Evolutionary conservation across 2,888 invertebrate genomes (phyloP).

Genomic region (Kryphioiulus occultus): DNA sequence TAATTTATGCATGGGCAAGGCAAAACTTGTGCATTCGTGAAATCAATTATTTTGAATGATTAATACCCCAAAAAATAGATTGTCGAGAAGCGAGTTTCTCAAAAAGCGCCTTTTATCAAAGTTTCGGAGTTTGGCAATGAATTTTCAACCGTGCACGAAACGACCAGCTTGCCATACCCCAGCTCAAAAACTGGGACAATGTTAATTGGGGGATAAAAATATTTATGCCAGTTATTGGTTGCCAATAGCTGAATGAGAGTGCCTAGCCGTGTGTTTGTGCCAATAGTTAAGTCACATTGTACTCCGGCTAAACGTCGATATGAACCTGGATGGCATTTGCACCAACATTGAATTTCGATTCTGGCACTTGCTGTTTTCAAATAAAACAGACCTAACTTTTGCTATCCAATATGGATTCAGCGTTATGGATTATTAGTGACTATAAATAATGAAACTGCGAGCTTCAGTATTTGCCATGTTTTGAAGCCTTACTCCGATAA

Average conservation of each 20-base stretch:
- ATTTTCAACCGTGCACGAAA: not conserved
- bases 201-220: constrained; percentile 4
- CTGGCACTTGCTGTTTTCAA: not conserved
- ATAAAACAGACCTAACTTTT: not conserved
- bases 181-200: constrained; percentile 4
- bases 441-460: not conserved
- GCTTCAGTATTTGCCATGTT: too few species aligned
- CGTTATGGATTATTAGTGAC: not conserved
- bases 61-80: not conserved
- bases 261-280: not conserved
- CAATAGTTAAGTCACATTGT: constrained; percentile 2
- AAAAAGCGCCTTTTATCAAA: not conserved
- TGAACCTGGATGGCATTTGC: not conserved
- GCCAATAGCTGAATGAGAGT: not conserved
- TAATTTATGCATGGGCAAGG: not conserved
- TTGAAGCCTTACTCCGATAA: too few species aligned
- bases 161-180: not conserved
- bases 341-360: constrained; percentile 40
- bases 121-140: not conserved
- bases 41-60: constrained; percentile 34
- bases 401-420: not conserved
- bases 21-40: not conserved
- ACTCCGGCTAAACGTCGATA: not conserved
- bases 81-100: not conserved
- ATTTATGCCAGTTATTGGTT: constrained; percentile 21